A percentile compares a stretch with the other conserved stretches of the same genome.
Conservation (phyloP, 2,797 vertebrate genomes). For the Pampus argenteus region DNA sequence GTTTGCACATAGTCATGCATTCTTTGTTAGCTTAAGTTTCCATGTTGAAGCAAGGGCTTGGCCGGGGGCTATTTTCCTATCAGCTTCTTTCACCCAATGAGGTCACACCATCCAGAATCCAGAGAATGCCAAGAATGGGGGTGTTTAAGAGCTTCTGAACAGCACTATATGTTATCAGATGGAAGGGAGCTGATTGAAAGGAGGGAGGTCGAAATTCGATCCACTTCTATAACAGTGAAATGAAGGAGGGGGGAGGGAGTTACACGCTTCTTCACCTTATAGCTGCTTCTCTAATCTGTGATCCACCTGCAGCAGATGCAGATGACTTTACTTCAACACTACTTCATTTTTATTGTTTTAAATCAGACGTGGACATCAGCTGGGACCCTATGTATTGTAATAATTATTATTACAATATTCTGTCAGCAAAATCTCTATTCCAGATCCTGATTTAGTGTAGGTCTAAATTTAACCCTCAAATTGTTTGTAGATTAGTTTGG, state of each 20-base stretch:
- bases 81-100: conserved; percentile 78
- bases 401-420: neutral
- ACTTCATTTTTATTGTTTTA: conserved; percentile 40
- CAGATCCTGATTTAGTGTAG: neutral
- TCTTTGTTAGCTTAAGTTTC: conserved; percentile 82
- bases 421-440: neutral
- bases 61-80: conserved; percentile 79
- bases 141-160: conserved; percentile 77
- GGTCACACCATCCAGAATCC: conserved; percentile 80
- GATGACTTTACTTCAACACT: conserved; percentile 30
- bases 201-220: conserved; percentile 57
- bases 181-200: conserved; percentile 58
- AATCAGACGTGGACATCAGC: neutral
- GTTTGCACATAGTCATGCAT: conserved; percentile 81
- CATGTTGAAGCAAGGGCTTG: conserved; percentile 79
- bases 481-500: neutral
- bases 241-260: conserved; percentile 12
- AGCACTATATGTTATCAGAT: conserved; percentile 76
- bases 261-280: conserved; percentile 40
- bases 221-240: conserved; percentile 51
- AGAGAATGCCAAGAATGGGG: conserved; percentile 78
- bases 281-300: conserved; percentile 40
- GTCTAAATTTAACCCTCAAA: conserved; percentile 15
- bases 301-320: conserved; percentile 41
- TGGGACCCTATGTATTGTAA: too few species aligned